Evolutionary conservation across 2,113 vertebrate genomes (phyloP).

Genomic region (Macroglossus sobrinus): DNA sequence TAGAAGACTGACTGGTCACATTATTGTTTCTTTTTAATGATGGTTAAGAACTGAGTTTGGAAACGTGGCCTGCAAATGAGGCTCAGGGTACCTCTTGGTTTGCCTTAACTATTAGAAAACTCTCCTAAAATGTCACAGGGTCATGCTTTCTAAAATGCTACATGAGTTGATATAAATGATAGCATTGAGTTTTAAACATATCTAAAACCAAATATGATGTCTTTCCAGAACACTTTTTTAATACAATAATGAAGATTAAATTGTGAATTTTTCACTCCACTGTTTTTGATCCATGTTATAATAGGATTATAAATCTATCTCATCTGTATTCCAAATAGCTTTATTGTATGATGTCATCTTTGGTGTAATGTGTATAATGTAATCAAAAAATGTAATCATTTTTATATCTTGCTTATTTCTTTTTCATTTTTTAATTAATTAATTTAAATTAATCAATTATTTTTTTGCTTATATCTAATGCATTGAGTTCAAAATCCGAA

Average conservation of each 20-base stretch:
- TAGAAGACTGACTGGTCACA: background rate
- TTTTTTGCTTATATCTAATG: constrained; percentile 11
- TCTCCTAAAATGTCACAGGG: background rate
- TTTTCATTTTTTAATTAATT: too few species aligned
- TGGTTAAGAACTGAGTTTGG: background rate
- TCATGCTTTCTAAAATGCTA: background rate
- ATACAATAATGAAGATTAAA: background rate
- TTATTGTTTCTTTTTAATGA: background rate
- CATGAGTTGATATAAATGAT: background rate
- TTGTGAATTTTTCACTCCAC: background rate
- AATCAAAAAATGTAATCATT: background rate
- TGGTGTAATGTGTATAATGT: too few species aligned
- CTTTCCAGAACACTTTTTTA: constrained; percentile 24
- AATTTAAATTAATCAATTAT: too few species aligned
- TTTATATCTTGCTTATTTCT: background rate
- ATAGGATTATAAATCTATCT: background rate
- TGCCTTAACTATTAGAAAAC: background rate
- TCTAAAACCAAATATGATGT: background rate
- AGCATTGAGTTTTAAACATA: background rate
- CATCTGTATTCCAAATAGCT: background rate
- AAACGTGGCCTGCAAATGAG: background rate
- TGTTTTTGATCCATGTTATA: background rate
- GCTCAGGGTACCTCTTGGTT: background rate
- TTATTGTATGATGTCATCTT: background rate
- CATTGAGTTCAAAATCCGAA: background rate